Evolutionary conservation across 2,797 vertebrate genomes (phyloP), one percentile per base, ranked within the genome.

Genomic region (Perdix hodgsoniae): DNA sequence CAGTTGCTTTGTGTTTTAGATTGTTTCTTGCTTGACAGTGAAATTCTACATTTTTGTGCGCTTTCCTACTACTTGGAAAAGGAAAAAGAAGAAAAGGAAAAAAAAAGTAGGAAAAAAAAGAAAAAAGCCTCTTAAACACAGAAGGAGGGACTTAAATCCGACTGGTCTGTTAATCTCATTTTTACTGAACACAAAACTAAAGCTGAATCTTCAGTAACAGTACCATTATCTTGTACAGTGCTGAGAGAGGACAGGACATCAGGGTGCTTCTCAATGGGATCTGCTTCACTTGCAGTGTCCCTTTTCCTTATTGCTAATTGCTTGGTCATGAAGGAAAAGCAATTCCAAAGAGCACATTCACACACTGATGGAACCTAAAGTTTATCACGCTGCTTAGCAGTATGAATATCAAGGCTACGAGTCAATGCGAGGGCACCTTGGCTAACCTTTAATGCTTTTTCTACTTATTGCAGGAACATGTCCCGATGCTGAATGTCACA

Each of bases 301-400:
- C 47, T 91, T 66, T 50, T 61, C 19, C 89, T 94, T 88, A 91
- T 78, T 91, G 67, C 57, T 27, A 14, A 29, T 72, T 89, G 61
- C 79, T 96, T 89, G 95, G 33, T 72, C 90, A 91, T 82, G 65
- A 91, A 91, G 42, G 59, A 92, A 88, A 52, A 88, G 65, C 61
- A 64, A 52, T 77, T 93, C 35, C 69, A 93, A 91, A 94, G 52
- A 93, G n/a, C 71, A 63, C 60, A 71, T 95, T 96, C 86, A 87
- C 40, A 96, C 31, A 63, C 6, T 88, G 67, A 95, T 90, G 76
- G 85, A 91, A 88, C 88, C 96, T 81, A 93, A 96, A 95, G 52
- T 92, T 97, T 86, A 92, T 71, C 83, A 45, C 65, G 66, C 45
- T 74, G 50, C 71, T 83, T 35, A 70, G 56, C 50, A 44, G 42